A percentile compares a stretch with the other conserved stretches of the same genome.
These are phyloP conservation scores for Apodemia hepburni DNA, from an alignment of 2,888 invertebrate genomes.

Conservation along the genomic window DNA sequence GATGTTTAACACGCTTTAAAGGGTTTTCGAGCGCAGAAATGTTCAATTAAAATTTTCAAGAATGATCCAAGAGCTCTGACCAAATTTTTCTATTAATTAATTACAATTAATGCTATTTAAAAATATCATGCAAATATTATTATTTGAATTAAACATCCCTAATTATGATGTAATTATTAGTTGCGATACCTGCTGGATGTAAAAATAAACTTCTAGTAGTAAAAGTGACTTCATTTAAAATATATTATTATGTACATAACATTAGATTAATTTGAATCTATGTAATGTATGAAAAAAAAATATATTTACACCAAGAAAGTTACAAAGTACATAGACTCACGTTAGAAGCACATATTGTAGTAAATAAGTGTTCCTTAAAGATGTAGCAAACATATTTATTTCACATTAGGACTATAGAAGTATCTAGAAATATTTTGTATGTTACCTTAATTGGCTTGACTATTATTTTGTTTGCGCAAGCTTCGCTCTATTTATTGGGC, in stretches of 20 bases:
- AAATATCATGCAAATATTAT: too few species aligned
- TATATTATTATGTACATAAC: neutral
- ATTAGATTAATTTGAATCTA: neutral
- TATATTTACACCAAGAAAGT: neutral
- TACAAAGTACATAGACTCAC: neutral
- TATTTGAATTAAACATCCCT: too few species aligned
- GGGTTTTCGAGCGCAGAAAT: too few species aligned
- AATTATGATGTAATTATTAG: too few species aligned
- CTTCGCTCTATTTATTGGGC: slow-evolving; percentile 72
- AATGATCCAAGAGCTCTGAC: too few species aligned
- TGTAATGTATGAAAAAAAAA: neutral
- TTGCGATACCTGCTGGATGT: too few species aligned
- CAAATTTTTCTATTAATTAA: too few species aligned
- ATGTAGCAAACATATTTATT: neutral
- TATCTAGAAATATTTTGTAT: neutral
- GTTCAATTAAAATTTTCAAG: too few species aligned
- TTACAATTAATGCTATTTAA: too few species aligned
- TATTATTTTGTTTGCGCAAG: slow-evolving; percentile 76
- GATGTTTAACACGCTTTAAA: too few species aligned
- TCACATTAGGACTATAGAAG: neutral
- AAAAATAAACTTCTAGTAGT: too few species aligned
- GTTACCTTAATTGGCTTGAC: slow-evolving; percentile 69
- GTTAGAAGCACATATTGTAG: slow-evolving; percentile 1
- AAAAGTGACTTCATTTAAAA: neutral
- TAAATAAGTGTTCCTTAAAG: neutral